phyloP scores from a whole-genome alignment of 2,797 vertebrate genomes.

The Natrix natrix region DNA sequence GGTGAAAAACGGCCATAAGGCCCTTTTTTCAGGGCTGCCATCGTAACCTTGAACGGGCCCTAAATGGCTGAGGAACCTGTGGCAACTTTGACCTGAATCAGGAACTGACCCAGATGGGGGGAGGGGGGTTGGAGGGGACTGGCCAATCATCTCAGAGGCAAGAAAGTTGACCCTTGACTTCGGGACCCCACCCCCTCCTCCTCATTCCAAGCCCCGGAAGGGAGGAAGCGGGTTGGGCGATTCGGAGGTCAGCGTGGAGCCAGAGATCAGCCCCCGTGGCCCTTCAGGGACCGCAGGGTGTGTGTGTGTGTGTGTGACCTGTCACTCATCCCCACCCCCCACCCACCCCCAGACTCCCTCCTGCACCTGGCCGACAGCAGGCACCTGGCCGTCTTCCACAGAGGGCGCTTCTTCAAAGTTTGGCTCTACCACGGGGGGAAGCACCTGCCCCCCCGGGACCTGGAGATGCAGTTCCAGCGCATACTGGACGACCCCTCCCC shows the following conservation, averaged over 20 bases:
- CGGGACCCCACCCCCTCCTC: neutral
- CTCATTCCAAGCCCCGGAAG: neutral
- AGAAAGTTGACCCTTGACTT: neutral
- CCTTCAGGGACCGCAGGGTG: neutral
- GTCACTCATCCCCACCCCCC: neutral
- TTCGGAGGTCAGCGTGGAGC: neutral
- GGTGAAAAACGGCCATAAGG: neutral
- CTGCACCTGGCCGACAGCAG: slow-evolving; percentile 88
- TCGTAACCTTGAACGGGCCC: neutral
- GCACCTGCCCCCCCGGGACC: slow-evolving; percentile 83
- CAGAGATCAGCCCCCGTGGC: neutral
- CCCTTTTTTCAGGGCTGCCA: neutral
- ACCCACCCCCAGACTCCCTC: slow-evolving; percentile 64
- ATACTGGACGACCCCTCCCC: slow-evolving; percentile 85
- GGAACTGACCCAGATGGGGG: neutral
- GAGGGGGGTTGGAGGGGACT: accelerated
- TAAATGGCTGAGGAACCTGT: neutral
- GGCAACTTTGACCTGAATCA: neutral
- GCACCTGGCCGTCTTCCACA: slow-evolving; percentile 89
- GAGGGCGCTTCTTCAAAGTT: slow-evolving; percentile 86
- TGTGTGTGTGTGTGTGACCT: neutral
- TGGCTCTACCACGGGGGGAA: slow-evolving; percentile 89
- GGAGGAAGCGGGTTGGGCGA: neutral
- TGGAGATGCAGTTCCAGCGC: slow-evolving; percentile 89
- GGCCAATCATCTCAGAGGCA: no score